Base-by-base conservation (phyloP, 1,140 invertebrate genomes). In the Drosophila aff. region DNA sequence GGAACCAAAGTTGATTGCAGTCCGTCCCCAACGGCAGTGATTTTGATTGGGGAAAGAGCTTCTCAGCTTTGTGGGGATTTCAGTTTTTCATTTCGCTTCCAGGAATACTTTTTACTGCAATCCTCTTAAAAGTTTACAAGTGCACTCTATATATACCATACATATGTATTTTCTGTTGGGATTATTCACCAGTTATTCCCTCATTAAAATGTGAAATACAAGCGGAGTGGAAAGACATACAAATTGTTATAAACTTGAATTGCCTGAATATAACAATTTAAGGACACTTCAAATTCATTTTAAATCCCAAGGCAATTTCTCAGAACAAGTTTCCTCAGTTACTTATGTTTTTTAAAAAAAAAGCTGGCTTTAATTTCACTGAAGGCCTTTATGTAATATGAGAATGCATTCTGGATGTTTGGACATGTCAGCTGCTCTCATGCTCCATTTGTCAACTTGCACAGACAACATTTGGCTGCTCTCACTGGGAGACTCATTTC, bases 381-480 rank as follows among this genome's bases (percentile, higher is more conserved):
- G 18, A 16, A 18, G 10, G 33, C 67, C 21, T 55, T 21, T n/a
- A 23, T 68, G 64, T 55, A 73, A 65, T 41, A 33, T 55, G 44
- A 43, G 65, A 49, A 38, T 43, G 46, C 15, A 46, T 31, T 40
- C 33, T 65, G 58, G 9, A 69, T 79, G 46, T 82, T 40, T 72
- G 65, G 57, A 69, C 36, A 77, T 83, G 84, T 72, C 84, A 83
- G 68, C 72, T 79, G 76, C 67, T 57, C 81, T 77, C 84, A 89
- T 81, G 84, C 85, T 79, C 81, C 85, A 89, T 89, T 89, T 89
- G 84, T 89, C 81, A 90, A 68, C 67, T 62, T 44, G 23, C 31
- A 80, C 59, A 58, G 44, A 33, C 47, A 69, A 65, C 79, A 82
- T 84, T 80, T 78, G 72, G 82, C 66, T 69, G 40, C 44, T 60